Base-by-base conservation (phyloP, 2,797 vertebrate genomes). In the Cyprinella venusta region DNA sequence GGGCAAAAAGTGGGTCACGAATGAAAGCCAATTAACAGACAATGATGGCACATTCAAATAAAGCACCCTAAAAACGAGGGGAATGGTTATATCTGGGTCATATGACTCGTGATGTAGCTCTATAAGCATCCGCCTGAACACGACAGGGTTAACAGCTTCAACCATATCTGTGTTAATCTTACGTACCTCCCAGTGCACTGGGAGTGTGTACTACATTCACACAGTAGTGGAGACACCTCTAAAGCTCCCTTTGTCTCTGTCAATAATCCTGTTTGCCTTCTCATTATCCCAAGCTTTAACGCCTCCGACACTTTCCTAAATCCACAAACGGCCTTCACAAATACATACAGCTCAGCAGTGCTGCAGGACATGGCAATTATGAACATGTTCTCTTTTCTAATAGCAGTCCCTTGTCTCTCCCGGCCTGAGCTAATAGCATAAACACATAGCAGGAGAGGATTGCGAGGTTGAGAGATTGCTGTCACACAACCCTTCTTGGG, bases 261-360 rank as follows among this genome's bases (percentile, higher is more conserved):
- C 94, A 95, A 93, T 95, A 96, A 95, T 95, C 88, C 77, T 93
- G 93, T 96, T 96, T 95, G 93, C 91, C 89, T 94, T 93, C 91
- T 92, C 93, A 93, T 95, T 94, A 94, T 90, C 52, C 88, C 74
- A 84, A 88, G 93, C 93, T 95, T 94, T 91, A 91, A 91, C 86
- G 85, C 85, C 91, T 91, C 88, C 92, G 91, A 93, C 92, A 96
- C 93, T 42, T 70, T 79, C 75, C 80, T 89, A 86, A 89, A 90
- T 90, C 90, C 79, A 92, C 95, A 94, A 94, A 93, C 92, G 91
- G 91, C 92, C 91, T 88, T 91, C 92, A 90, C 91, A 93, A 90
- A 91, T 93, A 94, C 92, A 90, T 90, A 85, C 65, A 87, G 87
- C 86, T 90, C 91, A 77, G 82, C 89, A 90, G 90, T 86, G 86